phyloP scores from a whole-genome alignment of 2,888 invertebrate genomes.

The Zeuzera pyrina region DNA sequence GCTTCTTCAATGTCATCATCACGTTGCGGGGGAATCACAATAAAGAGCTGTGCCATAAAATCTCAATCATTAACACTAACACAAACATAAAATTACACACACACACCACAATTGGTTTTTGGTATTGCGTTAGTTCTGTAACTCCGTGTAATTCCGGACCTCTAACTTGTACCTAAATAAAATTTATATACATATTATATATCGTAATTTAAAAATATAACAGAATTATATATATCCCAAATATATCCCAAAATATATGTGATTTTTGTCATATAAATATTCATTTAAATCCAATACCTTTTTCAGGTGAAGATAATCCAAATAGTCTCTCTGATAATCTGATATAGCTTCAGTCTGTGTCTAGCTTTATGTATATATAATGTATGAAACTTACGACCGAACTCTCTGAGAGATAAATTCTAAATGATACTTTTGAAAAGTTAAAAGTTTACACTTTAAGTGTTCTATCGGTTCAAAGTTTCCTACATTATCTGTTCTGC shows the following conservation, averaged over 20 bases:
- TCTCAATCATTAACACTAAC: conserved; percentile 20
- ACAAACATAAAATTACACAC: conserved; percentile 13
- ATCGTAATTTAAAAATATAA: too few species aligned
- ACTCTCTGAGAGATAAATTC: neutral
- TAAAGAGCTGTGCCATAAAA: too few species aligned
- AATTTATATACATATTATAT: too few species aligned
- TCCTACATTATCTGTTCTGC: conserved; percentile 57
- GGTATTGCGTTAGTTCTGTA: too few species aligned
- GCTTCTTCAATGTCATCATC: conserved; percentile 42
- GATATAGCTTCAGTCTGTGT: conserved; percentile 51
- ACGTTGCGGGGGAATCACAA: too few species aligned
- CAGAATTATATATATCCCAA: neutral
- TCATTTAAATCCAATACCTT: conserved; percentile 26
- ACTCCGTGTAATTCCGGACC: conserved; percentile 51
- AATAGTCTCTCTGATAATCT: conserved; percentile 19
- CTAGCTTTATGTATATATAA: conserved; percentile 57
- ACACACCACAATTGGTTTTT: conserved; percentile 4
- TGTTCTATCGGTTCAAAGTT: conserved; percentile 40
- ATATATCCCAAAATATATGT: neutral
- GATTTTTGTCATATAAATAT: too few species aligned
- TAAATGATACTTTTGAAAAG: too few species aligned
- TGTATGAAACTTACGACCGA: conserved; percentile 39
- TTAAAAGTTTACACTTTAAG: too few species aligned
- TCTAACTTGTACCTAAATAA: neutral
- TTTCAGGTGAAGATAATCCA: conserved; percentile 61